Base-by-base conservation (phyloP, 23 tunicate genomes). In the Botrylloides violaceus region DNA sequence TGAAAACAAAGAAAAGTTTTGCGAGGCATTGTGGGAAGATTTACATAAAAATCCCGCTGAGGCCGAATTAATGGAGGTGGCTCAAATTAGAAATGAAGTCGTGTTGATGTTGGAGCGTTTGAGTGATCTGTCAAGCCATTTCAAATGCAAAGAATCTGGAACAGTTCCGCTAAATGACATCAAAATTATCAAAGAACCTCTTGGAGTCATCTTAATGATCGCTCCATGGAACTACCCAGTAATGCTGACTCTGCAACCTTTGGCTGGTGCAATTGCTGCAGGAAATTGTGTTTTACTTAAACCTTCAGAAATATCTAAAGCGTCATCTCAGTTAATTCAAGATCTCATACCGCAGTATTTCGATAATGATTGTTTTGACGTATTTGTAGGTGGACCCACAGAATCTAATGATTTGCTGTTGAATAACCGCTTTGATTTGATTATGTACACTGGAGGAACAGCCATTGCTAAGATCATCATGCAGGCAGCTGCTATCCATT, bases 191-290 rank as follows among this genome's bases (percentile, higher is more conserved):
- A 83, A 83, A 36, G 87, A 87, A 59, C 86, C 95, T 3, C 70
- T 47, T 58, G 95, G 95, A 34, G 79, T 76, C 4, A 71, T 79
- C 36, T 59, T 87, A 53, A 65, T 81, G 12, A 87, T 87, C 50
- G 49, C 76, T 32, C 71, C 97, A 4, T 89, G 91, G 91, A 89
- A 89, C 35, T 89, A 80, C 63, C 97, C 97, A 0, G 26, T 89
- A 26, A 27, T 28, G 12, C 66, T 89, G 36, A 1, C 49, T 23
- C 61, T 89, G 4, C 36, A 62, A 38, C 97, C 97, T 3, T 35
- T 89, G 27, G 76, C 64, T 39, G 84, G 72, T 28, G 88, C 88
- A 4, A 83, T 89, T 21, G 85, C 91, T 66, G 84, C 91, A 19
- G 96, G 96, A 23, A 81, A 82, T 57, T 76, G 87, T 55, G 83